Conservation (phyloP, 2,888 invertebrate species). For the Drosophila lacicola region DNA sequence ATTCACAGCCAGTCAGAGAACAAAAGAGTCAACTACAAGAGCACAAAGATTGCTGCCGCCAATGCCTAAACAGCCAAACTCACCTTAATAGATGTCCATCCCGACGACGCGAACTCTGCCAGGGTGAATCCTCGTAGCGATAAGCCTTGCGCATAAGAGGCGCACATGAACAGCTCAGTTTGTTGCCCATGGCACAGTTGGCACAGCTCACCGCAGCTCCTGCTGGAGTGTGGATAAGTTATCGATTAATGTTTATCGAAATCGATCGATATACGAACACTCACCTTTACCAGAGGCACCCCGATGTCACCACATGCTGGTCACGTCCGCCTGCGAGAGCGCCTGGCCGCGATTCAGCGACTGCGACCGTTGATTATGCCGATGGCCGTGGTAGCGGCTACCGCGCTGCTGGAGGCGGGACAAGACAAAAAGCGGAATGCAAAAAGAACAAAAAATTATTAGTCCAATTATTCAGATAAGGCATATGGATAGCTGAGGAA, state of each 20-base stretch:
- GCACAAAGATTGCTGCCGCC: constrained; percentile 4
- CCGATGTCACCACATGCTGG: constrained; percentile 93
- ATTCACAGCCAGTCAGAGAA: constrained; percentile 48
- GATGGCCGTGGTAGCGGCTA: constrained; percentile 87
- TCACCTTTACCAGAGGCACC: constrained; percentile 88
- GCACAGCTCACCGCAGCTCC: constrained; percentile 85
- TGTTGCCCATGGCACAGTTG: constrained; percentile 96
- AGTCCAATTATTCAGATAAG: too few relatives aligned
- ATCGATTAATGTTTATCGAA: neutral
- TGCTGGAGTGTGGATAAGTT: constrained; percentile 29
- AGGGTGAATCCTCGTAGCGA: constrained; percentile 98
- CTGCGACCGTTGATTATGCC: constrained; percentile 90
- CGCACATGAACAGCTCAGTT: constrained; percentile 98
- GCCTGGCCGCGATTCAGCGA: constrained; percentile 91
- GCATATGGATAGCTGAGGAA: too few relatives aligned
- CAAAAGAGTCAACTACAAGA: constrained; percentile 42
- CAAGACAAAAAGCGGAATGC: neutral
- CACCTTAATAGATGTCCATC: constrained; percentile 96
- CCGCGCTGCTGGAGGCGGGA: constrained; percentile 86
- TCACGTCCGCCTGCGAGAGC: constrained; percentile 88
- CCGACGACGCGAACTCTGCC: constrained; percentile 94
- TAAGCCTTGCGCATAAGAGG: constrained; percentile 98
- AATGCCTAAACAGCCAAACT: constrained; percentile 26
- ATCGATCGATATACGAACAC: neutral
- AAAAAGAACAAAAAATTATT: neutral